These are phyloP conservation scores for Siniperca chuatsi DNA, from an alignment of 2,113 vertebrate genomes.

Conservation along the genomic window DNA sequence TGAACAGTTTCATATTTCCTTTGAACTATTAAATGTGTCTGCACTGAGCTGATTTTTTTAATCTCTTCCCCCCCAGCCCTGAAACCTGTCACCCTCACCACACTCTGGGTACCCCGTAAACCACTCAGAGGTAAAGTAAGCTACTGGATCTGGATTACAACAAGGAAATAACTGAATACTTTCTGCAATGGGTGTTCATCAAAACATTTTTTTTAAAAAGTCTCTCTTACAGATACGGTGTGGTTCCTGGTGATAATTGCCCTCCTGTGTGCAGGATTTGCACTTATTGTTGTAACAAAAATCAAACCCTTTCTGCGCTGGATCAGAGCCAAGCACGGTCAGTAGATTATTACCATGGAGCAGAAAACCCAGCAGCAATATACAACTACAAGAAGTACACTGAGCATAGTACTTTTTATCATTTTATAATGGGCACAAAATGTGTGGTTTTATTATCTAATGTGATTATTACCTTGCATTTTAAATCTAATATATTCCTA, in stretches of 20 bases:
- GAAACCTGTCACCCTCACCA: fast-evolving
- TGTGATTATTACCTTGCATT: background rate
- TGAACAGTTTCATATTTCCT: slow-evolving; percentile 1
- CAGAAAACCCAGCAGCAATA: background rate
- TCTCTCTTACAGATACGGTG: slow-evolving; percentile 61
- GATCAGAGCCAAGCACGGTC: slow-evolving; percentile 60
- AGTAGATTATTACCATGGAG: slow-evolving; percentile 35
- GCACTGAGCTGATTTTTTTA: background rate
- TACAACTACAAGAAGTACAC: background rate
- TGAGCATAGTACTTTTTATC: background rate
- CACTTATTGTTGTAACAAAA: slow-evolving; percentile 58
- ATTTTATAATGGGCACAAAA: background rate
- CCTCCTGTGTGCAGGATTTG: slow-evolving; percentile 58
- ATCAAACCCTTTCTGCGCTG: slow-evolving; percentile 56
- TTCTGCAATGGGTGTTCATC: background rate
- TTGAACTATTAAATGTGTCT: background rate
- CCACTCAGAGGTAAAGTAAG: slow-evolving; percentile 41
- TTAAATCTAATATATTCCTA: background rate
- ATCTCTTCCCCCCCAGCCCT: slow-evolving; percentile 3
- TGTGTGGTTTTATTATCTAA: background rate
- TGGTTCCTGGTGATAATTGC: slow-evolving; percentile 69
- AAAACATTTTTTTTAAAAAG: background rate
- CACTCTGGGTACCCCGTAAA: fast-evolving
- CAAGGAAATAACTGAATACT: background rate
- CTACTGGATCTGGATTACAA: background rate